Conservation (phyloP, 2,888 invertebrate species). For the Acleris laterana region DNA sequence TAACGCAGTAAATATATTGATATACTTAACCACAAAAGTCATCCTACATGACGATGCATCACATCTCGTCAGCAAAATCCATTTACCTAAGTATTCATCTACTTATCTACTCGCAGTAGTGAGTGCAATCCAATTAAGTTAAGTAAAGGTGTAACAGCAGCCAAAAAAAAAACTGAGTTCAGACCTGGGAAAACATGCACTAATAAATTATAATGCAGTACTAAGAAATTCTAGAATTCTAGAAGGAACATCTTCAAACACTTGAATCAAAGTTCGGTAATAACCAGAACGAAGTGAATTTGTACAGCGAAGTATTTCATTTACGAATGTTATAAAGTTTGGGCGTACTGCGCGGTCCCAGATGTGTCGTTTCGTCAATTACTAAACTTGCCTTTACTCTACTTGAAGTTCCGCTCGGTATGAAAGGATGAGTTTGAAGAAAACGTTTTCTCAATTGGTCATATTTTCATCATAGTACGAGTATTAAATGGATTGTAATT, state of each 20-base stretch:
- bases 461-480: too few species aligned
- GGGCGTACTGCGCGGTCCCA: conserved; percentile 17
- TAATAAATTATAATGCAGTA: neutral
- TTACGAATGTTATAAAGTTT: conserved; percentile 28
- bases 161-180: neutral
- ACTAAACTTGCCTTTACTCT: conserved; percentile 16
- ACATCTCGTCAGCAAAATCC: neutral
- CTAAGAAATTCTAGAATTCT: neutral
- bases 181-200: neutral
- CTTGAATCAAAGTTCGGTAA: conserved; percentile 10
- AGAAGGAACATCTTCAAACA: conserved; percentile 11
- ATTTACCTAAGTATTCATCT: neutral
- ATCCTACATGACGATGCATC: neutral
- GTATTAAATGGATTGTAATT: too few species aligned
- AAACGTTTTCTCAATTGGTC: too few species aligned
- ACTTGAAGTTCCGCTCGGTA: neutral
- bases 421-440: conserved; percentile 1
- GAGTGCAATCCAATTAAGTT: conserved; percentile 1
- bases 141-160: neutral
- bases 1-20: too few species aligned
- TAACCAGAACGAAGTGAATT: conserved; percentile 16
- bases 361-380: conserved; percentile 31
- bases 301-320: conserved; percentile 24
- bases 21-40: neutral
- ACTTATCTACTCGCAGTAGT: neutral